Evolutionary conservation across 1,140 invertebrate genomes (phyloP).

Genomic region (Caenorhabditis briggsae): DNA sequence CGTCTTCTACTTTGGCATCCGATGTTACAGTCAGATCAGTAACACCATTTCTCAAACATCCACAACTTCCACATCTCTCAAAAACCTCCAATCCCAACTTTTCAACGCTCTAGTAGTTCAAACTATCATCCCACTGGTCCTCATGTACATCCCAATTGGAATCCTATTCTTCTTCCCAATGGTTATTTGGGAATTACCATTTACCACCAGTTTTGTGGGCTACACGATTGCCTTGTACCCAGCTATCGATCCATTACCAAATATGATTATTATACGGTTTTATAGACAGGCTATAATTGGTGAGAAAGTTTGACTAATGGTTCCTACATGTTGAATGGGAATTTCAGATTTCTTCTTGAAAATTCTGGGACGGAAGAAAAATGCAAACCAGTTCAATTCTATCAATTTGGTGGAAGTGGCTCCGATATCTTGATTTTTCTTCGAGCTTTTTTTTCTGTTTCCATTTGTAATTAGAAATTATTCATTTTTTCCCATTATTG

Average conservation of each 20-base stretch:
- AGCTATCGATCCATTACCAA: conserved; percentile 21
- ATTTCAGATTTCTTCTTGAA: conserved; percentile 1
- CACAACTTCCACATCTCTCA: neutral
- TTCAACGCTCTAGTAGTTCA: conserved; percentile 33
- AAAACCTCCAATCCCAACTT: conserved; percentile 9
- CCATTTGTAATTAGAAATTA: neutral
- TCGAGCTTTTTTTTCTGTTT: too few relatives aligned
- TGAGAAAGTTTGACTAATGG: neutral
- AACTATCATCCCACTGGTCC: conserved; percentile 33
- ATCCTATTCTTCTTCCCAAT: conserved; percentile 43
- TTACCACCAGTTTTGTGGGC: neutral
- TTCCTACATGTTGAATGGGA: neutral
- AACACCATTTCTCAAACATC: neutral
- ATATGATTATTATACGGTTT: conserved; percentile 35
- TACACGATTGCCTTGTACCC: conserved; percentile 30
- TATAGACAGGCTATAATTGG: neutral
- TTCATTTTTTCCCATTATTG: too few relatives aligned
- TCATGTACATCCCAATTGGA: conserved; percentile 44
- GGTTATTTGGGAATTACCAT: conserved; percentile 40
- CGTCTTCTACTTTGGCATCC: conserved; percentile 21
- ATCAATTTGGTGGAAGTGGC: conserved; percentile 9
- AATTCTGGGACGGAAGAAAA: neutral
- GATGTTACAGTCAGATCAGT: conserved; percentile 7
- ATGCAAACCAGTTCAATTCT: neutral
- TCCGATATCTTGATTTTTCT: neutral